These are phyloP conservation scores for Tyria jacobaeae DNA, from an alignment of 2,888 invertebrate species.

Conservation along the genomic window DNA sequence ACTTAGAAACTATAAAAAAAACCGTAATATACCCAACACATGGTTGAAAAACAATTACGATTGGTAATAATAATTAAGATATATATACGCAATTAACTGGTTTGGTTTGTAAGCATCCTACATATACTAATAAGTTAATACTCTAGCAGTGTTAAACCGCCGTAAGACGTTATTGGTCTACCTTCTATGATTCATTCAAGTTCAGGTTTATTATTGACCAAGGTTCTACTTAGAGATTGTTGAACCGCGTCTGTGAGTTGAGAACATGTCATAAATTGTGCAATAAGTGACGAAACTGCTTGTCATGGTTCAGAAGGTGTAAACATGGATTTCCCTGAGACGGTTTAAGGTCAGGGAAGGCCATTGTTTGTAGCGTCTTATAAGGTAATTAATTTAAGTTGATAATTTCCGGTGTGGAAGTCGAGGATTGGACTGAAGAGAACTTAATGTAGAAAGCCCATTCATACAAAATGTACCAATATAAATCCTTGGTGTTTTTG, in stretches of 20 bases:
- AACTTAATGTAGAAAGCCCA: no score
- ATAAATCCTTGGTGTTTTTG: no score
- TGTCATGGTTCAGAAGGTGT: slow-evolving; percentile 10
- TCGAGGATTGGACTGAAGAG: no score
- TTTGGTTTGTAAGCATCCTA: no score
- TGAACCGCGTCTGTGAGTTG: slow-evolving; percentile 9
- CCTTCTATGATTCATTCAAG: slow-evolving; percentile 13
- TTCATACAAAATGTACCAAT: no score
- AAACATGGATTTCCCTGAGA: slow-evolving; percentile 8
- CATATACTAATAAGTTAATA: background rate
- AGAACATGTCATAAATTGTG: slow-evolving; percentile 15
- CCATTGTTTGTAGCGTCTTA: slow-evolving; percentile 1
- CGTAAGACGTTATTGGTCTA: background rate
- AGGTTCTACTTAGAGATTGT: slow-evolving; percentile 10
- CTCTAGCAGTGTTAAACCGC: background rate
- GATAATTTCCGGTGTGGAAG: background rate
- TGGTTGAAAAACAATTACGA: no score
- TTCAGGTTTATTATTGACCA: slow-evolving; percentile 18
- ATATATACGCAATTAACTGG: no score
- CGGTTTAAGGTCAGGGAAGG: slow-evolving; percentile 9
- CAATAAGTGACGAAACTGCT: slow-evolving; percentile 9
- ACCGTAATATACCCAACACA: no score
- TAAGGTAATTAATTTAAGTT: background rate
- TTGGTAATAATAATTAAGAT: no score
- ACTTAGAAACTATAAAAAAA: no score